Base-by-base conservation (phyloP, 2,888 invertebrate species). In the Stictocephala bisonia region DNA sequence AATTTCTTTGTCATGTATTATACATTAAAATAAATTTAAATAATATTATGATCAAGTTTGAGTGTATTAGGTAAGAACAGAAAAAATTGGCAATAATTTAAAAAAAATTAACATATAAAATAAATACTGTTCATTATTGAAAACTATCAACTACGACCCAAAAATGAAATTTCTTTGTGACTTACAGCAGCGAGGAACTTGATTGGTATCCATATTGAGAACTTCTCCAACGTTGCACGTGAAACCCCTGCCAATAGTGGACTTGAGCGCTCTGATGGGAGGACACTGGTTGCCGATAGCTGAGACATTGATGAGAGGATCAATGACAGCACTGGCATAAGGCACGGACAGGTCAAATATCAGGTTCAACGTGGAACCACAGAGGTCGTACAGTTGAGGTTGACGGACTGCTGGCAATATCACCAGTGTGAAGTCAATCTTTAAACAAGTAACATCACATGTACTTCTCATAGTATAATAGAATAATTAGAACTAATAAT, bases 301-400 rank as follows among this genome's bases (percentile, higher is more conserved):
- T 0, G 94, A 93, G 1, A 96, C 93, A 81, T 96, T 96, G 27
- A 96, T 84, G 3, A 97, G 86, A 1, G 95, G 93, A 82, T 96
- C 95, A 79, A 96, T 94, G 0, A 95, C 91, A 29, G 92, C 93
- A 81, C 94, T 96, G 1, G 96, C 95, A 77, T 95, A 93, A 0
- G 97, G 96, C 9, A 97, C 96, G 44, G 95, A 94, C 50, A 98
- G 85, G 84, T 97, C 97, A 81, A 97, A 97, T 81, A 97, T 96
- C 0, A 97, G 88, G 80, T 93, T 94, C 74, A 98, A 84, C 0
- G 97, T 97, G 0, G 96, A 95, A 13, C 97, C 97, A 81, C 97
- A 98, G 0, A 97, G 90, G 78, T 97, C 97, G 82, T 97, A 98
- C 0, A 98, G 85, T 81, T 96, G 94, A 0, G 95, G 94, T 84